Evolutionary conservation across 1,140 invertebrate species (phyloP), one percentile per base, ranked within the genome.

Genomic region (Pectinophora gossypiella): DNA sequence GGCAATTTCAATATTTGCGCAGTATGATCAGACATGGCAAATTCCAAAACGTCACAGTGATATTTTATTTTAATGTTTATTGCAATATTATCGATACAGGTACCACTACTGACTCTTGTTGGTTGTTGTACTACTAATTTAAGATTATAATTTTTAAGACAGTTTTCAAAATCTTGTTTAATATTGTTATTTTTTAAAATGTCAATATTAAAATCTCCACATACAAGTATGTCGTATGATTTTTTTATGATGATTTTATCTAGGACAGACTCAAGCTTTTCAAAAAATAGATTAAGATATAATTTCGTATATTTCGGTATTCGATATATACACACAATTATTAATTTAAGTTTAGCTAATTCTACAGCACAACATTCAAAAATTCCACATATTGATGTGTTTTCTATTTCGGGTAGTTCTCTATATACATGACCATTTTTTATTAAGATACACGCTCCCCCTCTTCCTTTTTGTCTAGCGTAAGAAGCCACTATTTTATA

Each of bases 151-250:
- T 13, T 50, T 50, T 19, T 5, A 19, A 40, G 20, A n/a, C 40
- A 7, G 10, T 22, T 42, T 42, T 40, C 36, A 22, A 50, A 50
- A 1, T 50, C 19, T 15, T 13, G 6, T 6, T 35, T 21, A 4
- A 7, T 40, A 22, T 27, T 50, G 13, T 36, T 42, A 19, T 42
- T 20, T 20, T 50, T 19, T 19, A 50, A 22, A 23, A 50, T 23
- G 18, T 50, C 18, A 6, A 50, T 40, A 42, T 50, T 50, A 50
- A 50, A 50, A 38, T 50, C 48, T 21, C 48, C 48, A 16, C 36
- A 50, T n/a, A n/a, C n/a, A 42, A 50, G 13, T 21, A 50, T 21
- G 6, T 42, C 16, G 4, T n/a, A 42, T 40, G 40, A 21, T 13
- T 38, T 40, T 7, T 40, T 13, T 13, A 42, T 50, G 10, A 19